Base-by-base conservation (phyloP, 2,113 vertebrate species). In the Nymphicus hollandicus region DNA sequence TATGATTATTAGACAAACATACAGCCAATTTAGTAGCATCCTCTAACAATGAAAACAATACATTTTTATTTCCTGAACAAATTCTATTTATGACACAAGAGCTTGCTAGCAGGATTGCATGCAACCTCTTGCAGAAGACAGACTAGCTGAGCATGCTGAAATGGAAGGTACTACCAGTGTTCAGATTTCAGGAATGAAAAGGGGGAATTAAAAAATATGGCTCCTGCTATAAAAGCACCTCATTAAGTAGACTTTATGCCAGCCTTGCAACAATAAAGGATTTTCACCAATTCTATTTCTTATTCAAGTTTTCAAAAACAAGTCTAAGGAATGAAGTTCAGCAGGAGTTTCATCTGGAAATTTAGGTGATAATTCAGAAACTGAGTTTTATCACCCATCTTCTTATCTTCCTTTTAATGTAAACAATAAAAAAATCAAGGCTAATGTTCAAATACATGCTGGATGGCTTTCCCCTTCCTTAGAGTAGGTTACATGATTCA, bases 1-100 rank as follows among this genome's bases (percentile, higher is more conserved):
- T 98, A 98, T 98, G 98, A 98, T 98, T 98, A 99, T 98, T 98
- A 98, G 98, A 98, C 98, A 98, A 99, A 98, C 97, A 98, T 90
- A 97, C 81, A 98, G 97, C 97, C 97, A 97, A 97, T 97, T 97
- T 96, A 94, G 96, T 56, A 94, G 96, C 95, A 97, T 96, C 97
- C 96, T 85, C 96, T 82, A 97, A 98, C 98, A 98, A 98, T 97
- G 97, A 97, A 98, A 98, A 98, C 97, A 97, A 97, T 91, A 96
- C 92, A 97, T 97, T 98, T 98, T 98, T 97, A 98, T 97, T 97
- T 97, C 96, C 84, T 35, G 80, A 96, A 96, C 94, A 97, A 97
- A 97, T 97, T 96, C 95, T 97, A 95, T 95, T 97, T 96, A 94
- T 94, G 96, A 96, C 92, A 95, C 56, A 69, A 95, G 95, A 95